phyloP scores from a whole-genome alignment of 1,140 invertebrate genomes.

The Brachionus rotundiformis region DNA sequence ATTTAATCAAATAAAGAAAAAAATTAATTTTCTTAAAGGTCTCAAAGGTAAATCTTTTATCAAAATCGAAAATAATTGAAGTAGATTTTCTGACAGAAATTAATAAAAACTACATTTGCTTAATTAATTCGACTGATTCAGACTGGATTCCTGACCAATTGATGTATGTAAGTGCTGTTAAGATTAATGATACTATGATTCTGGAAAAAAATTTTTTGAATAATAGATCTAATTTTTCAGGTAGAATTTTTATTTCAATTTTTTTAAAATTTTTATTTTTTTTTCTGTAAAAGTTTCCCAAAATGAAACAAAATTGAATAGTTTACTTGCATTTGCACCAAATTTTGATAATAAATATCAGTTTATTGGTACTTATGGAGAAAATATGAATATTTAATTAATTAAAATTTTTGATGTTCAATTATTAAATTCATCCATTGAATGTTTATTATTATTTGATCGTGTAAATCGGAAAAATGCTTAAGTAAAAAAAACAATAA shows the following conservation, averaged over 20 bases:
- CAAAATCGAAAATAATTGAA: constrained; percentile 12
- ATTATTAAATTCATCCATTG: too few relatives aligned
- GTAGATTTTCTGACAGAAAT: neutral
- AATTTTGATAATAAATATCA: neutral
- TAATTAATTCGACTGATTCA: neutral
- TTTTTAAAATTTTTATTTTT: neutral
- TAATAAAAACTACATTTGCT: neutral
- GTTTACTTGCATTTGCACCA: neutral
- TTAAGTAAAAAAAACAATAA: neutral
- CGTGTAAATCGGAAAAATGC: neutral
- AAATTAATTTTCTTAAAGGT: too few relatives aligned
- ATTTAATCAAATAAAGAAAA: neutral
- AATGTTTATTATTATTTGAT: neutral
- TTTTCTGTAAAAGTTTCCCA: neutral
- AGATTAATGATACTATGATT: neutral
- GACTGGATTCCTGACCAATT: neutral
- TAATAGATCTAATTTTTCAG: neutral
- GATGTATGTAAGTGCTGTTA: neutral
- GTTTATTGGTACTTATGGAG: neutral
- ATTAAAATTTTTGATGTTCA: too few relatives aligned
- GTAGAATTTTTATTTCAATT: neutral
- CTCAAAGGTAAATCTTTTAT: neutral
- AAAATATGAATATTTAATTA: too few relatives aligned
- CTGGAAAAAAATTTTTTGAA: neutral
- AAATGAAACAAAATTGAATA: neutral